These are phyloP conservation scores for Silvanus unidentatus DNA, from an alignment of 2,888 invertebrate genomes.

Conservation along the genomic window DNA sequence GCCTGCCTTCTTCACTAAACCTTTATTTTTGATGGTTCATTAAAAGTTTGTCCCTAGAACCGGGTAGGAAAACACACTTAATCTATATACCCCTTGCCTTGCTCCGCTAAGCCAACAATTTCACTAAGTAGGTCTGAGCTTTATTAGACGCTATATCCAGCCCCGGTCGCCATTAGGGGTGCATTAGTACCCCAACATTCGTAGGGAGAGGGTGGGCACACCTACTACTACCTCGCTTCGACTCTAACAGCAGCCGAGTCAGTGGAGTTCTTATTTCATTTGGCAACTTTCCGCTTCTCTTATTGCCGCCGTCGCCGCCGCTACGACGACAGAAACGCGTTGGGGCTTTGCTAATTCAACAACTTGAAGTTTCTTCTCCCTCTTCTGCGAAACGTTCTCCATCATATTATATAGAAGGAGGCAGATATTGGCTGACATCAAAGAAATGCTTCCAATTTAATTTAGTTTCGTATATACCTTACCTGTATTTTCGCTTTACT, in stretches of 20 bases:
- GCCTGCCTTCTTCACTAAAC: no score
- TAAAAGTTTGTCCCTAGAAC: no score
- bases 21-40: no score
- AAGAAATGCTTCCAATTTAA: background rate
- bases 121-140: slow-evolving; percentile 6
- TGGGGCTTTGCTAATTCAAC: slow-evolving; percentile 1
- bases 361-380: background rate
- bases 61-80: no score
- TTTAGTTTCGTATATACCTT: background rate
- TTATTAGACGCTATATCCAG: slow-evolving; percentile 1
- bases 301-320: no score
- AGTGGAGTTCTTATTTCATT: slow-evolving; percentile 4
- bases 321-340: no score
- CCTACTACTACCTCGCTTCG: background rate
- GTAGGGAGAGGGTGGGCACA: background rate
- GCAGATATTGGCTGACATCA: no score
- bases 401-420: no score
- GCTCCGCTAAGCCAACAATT: slow-evolving; percentile 1
- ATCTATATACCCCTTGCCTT: no score
- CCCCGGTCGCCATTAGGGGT: slow-evolving; percentile 1
- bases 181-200: background rate
- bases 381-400: no score
- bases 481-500: background rate
- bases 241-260: background rate
- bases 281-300: slow-evolving; percentile 1